Evolutionary conservation across 2,888 invertebrate genomes (phyloP), one percentile per base, ranked within the genome.

Genomic region (Orchesellides sinensis): DNA sequence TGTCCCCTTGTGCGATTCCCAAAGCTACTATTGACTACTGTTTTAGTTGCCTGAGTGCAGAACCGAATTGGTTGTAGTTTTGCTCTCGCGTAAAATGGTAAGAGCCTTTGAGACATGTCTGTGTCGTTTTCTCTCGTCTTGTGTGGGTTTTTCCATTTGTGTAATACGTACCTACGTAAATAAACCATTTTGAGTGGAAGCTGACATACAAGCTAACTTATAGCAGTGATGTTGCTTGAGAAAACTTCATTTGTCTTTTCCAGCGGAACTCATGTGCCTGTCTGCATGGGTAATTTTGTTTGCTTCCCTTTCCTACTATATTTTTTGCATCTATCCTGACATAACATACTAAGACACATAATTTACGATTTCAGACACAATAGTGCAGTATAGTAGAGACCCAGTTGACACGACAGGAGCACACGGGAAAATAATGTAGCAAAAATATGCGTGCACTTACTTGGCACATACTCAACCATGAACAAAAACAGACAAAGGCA

Each of bases 241-340:
- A 40, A 56, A 54, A 70, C 56, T 72, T 72, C 59, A 70, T 70
- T 61, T 72, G 70, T 70, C 70, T 54, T 25, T 27, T 54, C 54
- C 40, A 70, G 23, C 70, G 52, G 35, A 40, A 56, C 66, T 52
- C 49, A 49, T 52, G 8, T 17, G 32, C 14, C n/a, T 32, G 49
- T 49, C 19, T 14, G 35, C 32, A 32, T 68, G 56, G 70, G 17
- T 47, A 40, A 70, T 40, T 70, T 70, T 40, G 10, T 40, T 56
- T 70, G 40, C 35, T 70, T 40, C 54, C 56, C 17, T 47, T 47
- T 49, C 17, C 49, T 21, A 8, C 21, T n/a, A 21, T 8, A 6
- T 49, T 17, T 19, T 8, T 17, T 19, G 12, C 17, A 12, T 21
- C 21, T 21, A 12, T 35, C 5, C 35, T 35, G 35, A 35, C 5